These are phyloP conservation scores for Enteromius mattozi DNA, from an alignment of 2,797 vertebrate species.

Conservation along the genomic window DNA sequence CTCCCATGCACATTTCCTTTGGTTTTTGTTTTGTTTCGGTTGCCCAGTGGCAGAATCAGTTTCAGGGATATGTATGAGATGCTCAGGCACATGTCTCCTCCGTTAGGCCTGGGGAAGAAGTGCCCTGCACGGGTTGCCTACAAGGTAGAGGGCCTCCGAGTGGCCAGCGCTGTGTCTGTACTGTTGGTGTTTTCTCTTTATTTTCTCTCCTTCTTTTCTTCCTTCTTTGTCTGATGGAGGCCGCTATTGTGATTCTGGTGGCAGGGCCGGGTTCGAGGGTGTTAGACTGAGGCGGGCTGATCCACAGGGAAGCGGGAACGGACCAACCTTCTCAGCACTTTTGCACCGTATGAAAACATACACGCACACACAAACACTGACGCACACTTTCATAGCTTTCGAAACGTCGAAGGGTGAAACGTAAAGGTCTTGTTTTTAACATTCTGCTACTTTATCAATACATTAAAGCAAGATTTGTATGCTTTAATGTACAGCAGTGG, in stretches of 20 bases:
- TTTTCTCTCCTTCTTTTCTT: conserved; percentile 59
- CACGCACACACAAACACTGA: conserved; percentile 9
- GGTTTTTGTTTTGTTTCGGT: conserved; percentile 63
- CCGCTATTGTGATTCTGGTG: conserved; percentile 74
- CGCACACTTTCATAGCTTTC: neutral
- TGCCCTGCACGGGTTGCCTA: conserved; percentile 90
- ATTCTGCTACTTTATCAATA: neutral
- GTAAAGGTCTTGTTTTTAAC: neutral
- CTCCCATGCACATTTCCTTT: conserved; percentile 53
- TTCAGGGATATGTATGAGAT: conserved; percentile 90
- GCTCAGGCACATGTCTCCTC: conserved; percentile 89
- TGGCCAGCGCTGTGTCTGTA: conserved; percentile 67
- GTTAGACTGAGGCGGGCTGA: conserved; percentile 62
- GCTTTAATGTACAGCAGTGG: conserved; percentile 53
- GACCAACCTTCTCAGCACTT: conserved; percentile 82
- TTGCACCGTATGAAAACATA: conserved; percentile 69
- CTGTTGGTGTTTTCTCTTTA: conserved; percentile 67
- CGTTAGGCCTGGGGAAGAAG: conserved; percentile 90
- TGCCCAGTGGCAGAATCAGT: conserved; percentile 85
- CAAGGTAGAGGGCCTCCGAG: conserved; percentile 82
- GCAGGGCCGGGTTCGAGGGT: conserved; percentile 59
- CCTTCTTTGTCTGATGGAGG: conserved; percentile 74
- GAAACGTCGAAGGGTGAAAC: neutral
- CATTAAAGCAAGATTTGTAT: conserved; percentile 52
- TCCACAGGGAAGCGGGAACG: conserved; percentile 79